A percentile compares a stretch with the other conserved stretches of the same genome.
phyloP scores from a whole-genome alignment of 2,113 vertebrate species.

The Hydrochoerus hydrochaeris region DNA sequence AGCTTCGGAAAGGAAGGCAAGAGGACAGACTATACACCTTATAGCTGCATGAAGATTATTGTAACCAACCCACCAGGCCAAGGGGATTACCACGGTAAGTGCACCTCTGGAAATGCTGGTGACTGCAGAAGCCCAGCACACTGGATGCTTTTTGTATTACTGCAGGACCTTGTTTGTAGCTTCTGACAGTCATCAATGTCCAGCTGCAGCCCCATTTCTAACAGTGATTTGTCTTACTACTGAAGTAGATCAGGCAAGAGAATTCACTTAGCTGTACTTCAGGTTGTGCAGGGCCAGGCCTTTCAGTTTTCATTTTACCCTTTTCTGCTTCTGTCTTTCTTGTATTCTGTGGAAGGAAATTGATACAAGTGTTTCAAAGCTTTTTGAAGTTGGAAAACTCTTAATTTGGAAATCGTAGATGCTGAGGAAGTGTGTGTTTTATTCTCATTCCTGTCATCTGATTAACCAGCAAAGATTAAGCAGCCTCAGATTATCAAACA shows the following conservation, averaged over 20 bases:
- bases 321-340: neutral
- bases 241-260: constrained; percentile 56
- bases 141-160: neutral
- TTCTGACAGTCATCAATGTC: constrained; percentile 55
- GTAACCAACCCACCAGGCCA: constrained; percentile 96
- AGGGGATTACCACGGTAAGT: constrained; percentile 98
- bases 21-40: constrained; percentile 97
- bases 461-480: constrained; percentile 37
- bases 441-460: constrained; percentile 7
- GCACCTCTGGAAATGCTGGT: constrained; percentile 20
- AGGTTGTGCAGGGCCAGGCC: neutral
- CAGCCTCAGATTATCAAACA: neutral
- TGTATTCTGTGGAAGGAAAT: neutral
- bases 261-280: neutral
- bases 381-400: neutral
- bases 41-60: constrained; percentile 99
- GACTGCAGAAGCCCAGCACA: neutral
- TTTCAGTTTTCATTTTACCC: neutral
- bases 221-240: constrained; percentile 62
- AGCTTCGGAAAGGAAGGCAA: constrained; percentile 98
- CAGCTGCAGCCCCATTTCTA: constrained; percentile 47
- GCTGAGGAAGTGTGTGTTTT: neutral
- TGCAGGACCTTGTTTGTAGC: constrained; percentile 5
- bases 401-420: constrained; percentile 22
- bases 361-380: neutral